Conservation (phyloP, 1,140 invertebrate species). For the Scaptomyza hsui region DNA sequence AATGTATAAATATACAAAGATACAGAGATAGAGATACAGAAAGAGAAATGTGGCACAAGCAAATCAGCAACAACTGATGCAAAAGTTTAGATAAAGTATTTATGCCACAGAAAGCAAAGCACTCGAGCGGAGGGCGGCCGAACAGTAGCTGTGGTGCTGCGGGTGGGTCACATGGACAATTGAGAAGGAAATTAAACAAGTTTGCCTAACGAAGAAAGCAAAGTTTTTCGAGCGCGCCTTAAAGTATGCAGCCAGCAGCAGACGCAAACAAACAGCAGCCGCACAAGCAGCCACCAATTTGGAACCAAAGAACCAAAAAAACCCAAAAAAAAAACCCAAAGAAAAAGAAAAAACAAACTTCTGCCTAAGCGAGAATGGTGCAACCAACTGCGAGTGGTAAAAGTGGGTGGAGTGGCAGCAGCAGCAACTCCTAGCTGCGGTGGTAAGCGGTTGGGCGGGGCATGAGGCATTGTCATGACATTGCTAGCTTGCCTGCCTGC, state of each 20-base stretch:
- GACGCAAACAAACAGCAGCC: constrained; percentile 36
- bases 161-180: constrained; percentile 59
- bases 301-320: constrained; percentile 6
- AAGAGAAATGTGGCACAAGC: constrained; percentile 26
- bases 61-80: constrained; percentile 59
- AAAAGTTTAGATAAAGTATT: constrained; percentile 63
- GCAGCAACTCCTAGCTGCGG: constrained; percentile 6
- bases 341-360: constrained; percentile 20
- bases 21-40: constrained; percentile 3
- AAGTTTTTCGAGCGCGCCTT: constrained; percentile 70
- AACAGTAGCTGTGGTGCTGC: constrained; percentile 1
- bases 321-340: constrained; percentile 3
- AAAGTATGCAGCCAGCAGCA: constrained; percentile 63
- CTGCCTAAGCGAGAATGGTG: constrained; percentile 39
- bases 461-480: constrained; percentile 28
- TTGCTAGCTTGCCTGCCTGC: constrained; percentile 1
- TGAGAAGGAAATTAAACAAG: constrained; percentile 82
- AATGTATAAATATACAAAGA: constrained; percentile 11
- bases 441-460: background rate
- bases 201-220: constrained; percentile 75
- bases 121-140: constrained; percentile 1
- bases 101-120: constrained; percentile 31
- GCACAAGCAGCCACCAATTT: background rate
- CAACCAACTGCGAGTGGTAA: constrained; percentile 18
- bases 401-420: background rate